Evolutionary conservation across 2,888 invertebrate species (phyloP).

Genomic region (Amiota mariae): DNA sequence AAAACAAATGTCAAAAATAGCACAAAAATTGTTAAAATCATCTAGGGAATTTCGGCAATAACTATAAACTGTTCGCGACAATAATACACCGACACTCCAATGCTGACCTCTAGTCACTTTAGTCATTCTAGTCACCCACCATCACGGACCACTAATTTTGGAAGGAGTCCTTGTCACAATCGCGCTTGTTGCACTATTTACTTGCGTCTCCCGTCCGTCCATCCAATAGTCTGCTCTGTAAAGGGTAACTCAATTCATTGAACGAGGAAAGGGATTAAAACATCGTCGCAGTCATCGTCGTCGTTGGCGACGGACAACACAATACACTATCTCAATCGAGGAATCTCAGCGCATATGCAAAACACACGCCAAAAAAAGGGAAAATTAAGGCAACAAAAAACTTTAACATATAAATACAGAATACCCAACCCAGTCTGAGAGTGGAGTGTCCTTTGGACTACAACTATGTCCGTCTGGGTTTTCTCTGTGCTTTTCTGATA

Average conservation of each 20-base stretch:
- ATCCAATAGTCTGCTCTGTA: not conserved
- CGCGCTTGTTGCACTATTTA: conserved; percentile 35
- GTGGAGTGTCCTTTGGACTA: not conserved
- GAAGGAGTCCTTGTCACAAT: conserved; percentile 9
- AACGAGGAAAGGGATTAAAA: conserved; percentile 61
- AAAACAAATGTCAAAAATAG: conserved; percentile 56
- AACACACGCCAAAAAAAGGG: conserved; percentile 34
- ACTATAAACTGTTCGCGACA: conserved; percentile 58
- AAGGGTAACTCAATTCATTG: conserved; percentile 32
- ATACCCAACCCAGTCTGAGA: not conserved
- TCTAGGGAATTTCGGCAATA: conserved; percentile 65
- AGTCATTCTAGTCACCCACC: conserved; percentile 26
- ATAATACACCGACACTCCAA: conserved; percentile 26
- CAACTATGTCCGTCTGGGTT: conserved; percentile 19
- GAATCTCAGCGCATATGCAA: conserved; percentile 54
- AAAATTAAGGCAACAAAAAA: conserved; percentile 48
- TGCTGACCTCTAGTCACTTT: conserved; percentile 23
- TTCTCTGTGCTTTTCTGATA: conserved; percentile 44
- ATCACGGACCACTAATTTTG: conserved; percentile 12
- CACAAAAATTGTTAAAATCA: conserved; percentile 60
- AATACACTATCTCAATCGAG: conserved; percentile 63
- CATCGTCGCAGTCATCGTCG: not conserved
- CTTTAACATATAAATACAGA: conserved; percentile 19
- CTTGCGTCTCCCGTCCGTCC: conserved; percentile 42
- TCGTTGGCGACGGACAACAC: conserved; percentile 39